A percentile compares a stretch with the other conserved stretches of the same genome.
These are phyloP conservation scores for Piezodorus guildinii DNA, from an alignment of 1,140 invertebrate species.

Conservation along the genomic window DNA sequence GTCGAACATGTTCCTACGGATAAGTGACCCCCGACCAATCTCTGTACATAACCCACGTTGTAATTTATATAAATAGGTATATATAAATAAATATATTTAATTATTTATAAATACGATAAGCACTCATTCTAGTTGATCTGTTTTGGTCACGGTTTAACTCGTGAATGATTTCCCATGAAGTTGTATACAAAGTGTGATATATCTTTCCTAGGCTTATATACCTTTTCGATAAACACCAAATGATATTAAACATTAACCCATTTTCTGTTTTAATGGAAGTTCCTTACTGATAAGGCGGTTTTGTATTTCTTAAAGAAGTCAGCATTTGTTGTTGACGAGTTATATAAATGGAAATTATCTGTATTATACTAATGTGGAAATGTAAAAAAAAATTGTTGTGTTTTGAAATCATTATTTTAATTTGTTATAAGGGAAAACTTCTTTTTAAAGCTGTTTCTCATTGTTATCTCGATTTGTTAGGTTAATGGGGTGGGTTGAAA, in stretches of 20 bases:
- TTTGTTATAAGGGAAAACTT: conserved; percentile 3
- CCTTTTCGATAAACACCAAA: conserved; percentile 2
- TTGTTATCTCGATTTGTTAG: conserved; percentile 10
- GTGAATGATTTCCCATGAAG: background rate
- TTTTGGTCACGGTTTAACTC: conserved; percentile 1
- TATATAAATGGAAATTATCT: background rate
- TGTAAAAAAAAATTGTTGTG: conserved; percentile 13
- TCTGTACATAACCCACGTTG: conserved; percentile 4
- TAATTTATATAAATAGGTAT: conserved; percentile 15
- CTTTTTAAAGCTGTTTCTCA: conserved; percentile 5
- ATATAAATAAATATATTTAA: conserved; percentile 15
- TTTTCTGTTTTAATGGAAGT: conserved; percentile 1
- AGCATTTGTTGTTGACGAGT: background rate
- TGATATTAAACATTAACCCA: conserved; percentile 7
- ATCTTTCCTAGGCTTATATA: conserved; percentile 8
- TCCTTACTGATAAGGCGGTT: conserved; percentile 8
- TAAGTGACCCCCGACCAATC: conserved; percentile 20
- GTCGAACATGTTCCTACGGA: conserved; percentile 16
- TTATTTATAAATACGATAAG: conserved; percentile 12
- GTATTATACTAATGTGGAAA: background rate
- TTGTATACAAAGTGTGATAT: conserved; percentile 15
- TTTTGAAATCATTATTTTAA: conserved; percentile 14
- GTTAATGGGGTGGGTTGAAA: background rate
- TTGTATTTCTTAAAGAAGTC: conserved; percentile 8
- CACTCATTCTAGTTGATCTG: conserved; percentile 5